Evolutionary conservation across 2,113 vertebrate species (phyloP).

Genomic region (Nothocercus nigrocapillus): DNA sequence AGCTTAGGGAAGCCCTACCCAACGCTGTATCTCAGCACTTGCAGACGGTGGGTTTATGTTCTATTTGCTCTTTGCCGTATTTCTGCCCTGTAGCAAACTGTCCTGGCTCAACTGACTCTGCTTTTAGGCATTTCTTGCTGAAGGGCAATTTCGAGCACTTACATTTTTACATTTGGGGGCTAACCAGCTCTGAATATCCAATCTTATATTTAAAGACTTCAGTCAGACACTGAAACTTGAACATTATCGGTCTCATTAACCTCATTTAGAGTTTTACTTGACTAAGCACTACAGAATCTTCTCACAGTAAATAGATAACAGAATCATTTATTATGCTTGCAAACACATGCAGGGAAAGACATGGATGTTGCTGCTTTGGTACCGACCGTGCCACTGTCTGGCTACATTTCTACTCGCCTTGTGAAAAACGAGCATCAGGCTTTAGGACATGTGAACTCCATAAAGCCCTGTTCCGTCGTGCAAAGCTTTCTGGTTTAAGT

Average conservation of each 20-base stretch:
- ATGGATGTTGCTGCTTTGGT: neutral
- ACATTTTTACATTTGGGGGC: neutral
- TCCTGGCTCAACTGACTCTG: neutral
- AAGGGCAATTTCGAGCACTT: neutral
- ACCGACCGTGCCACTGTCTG: neutral
- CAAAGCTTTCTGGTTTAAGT: neutral
- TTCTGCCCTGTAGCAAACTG: neutral
- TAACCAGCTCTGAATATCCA: too few species aligned
- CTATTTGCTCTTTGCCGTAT: neutral
- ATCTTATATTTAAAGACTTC: neutral
- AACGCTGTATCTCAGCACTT: too few species aligned
- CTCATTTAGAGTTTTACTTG: neutral
- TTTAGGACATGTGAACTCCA: neutral
- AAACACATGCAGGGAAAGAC: neutral
- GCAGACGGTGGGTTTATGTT: neutral
- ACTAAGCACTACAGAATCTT: neutral
- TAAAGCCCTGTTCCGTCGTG: neutral
- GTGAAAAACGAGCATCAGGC: neutral
- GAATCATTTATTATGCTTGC: neutral
- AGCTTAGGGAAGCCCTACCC: neutral
- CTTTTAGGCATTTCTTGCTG: neutral
- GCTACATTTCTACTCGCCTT: neutral
- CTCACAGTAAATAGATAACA: neutral
- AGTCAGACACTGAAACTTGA: neutral
- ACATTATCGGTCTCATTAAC: neutral